Conservation (phyloP, 1,140 invertebrate species). For the Muscidifurax raptorellus region DNA sequence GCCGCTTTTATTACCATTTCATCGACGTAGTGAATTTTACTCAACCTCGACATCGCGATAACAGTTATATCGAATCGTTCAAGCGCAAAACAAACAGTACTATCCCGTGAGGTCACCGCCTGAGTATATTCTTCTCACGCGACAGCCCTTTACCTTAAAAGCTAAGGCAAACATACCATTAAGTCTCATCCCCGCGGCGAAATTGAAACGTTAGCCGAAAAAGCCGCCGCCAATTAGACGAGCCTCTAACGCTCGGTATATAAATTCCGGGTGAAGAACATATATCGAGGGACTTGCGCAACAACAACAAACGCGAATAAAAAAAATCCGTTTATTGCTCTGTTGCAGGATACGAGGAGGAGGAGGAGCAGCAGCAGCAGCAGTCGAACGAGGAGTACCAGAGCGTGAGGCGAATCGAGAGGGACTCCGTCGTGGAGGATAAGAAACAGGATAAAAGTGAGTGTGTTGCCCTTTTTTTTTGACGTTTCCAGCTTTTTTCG, state of each 20-base stretch:
- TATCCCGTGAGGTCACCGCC: too few relatives aligned
- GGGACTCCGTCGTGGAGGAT: conserved; percentile 49
- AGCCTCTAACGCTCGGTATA: background rate
- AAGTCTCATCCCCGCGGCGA: background rate
- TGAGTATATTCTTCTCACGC: too few relatives aligned
- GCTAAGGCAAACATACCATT: background rate
- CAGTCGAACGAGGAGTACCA: conserved; percentile 14
- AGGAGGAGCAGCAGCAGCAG: conserved; percentile 9
- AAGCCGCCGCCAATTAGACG: background rate
- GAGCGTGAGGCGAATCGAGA: conserved; percentile 54
- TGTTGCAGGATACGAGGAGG: conserved; percentile 26
- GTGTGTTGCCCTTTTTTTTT: conserved; percentile 41
- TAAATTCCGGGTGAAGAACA: too few relatives aligned
- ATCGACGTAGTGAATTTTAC: background rate
- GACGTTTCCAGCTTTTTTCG: background rate
- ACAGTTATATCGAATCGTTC: too few relatives aligned
- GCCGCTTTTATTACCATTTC: background rate
- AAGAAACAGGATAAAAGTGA: conserved; percentile 63
- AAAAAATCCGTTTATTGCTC: conserved; percentile 42
- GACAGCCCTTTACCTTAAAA: too few relatives aligned
- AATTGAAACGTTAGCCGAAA: background rate
- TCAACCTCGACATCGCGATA: background rate
- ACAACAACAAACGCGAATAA: background rate
- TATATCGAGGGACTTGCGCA: too few relatives aligned
- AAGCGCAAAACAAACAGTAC: too few relatives aligned